Evolutionary conservation across 2,888 invertebrate species (phyloP).

Genomic region (Tenodera sinensis): DNA sequence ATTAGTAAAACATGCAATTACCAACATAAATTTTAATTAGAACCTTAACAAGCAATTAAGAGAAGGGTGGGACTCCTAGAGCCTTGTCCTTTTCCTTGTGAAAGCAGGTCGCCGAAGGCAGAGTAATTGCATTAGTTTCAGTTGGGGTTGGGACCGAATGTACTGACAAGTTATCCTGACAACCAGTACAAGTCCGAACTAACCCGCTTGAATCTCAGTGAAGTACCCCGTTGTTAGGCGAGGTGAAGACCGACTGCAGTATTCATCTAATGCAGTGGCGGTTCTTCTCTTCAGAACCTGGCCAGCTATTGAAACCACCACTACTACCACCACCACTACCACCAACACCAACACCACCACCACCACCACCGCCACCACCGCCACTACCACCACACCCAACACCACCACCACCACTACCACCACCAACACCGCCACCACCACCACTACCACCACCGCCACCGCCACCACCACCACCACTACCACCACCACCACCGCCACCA

Average conservation of each 20-base stretch:
- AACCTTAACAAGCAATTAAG: conserved; percentile 24
- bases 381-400: too few species aligned
- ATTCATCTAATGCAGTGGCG: neutral
- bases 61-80: neutral
- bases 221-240: neutral
- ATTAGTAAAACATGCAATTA: conserved; percentile 29
- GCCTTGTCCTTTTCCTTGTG: neutral
- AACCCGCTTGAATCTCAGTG: neutral
- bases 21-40: conserved; percentile 28
- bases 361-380: too few species aligned
- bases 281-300: too few species aligned
- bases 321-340: too few species aligned
- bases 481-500: too few species aligned
- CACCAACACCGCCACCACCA: too few species aligned
- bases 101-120: neutral
- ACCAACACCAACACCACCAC: too few species aligned
- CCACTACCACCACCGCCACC: too few species aligned
- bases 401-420: too few species aligned
- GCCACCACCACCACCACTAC: too few species aligned
- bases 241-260: neutral
- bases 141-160: neutral
- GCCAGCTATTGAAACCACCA: too few species aligned
- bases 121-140: conserved; percentile 9
- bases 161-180: neutral
- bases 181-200: neutral